Percentiles rank a stretch among this genome's conserved stretches.
phyloP scores from a whole-genome alignment of 1,140 invertebrate genomes.

The Batillaria attramentaria region DNA sequence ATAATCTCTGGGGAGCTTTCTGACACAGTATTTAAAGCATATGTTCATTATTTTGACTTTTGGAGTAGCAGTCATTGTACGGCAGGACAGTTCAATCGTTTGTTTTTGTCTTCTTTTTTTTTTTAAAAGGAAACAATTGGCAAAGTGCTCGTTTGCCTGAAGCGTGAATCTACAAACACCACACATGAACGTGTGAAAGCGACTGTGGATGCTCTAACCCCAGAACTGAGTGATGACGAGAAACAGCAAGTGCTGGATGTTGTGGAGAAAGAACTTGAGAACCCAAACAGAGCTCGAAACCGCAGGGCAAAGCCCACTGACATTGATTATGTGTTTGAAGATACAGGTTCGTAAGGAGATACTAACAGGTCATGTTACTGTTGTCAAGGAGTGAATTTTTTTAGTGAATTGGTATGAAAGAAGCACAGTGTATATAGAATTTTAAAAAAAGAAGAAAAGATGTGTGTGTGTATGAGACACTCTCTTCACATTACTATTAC shows the following conservation, averaged over 20 bases:
- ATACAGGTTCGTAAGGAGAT: constrained; percentile 3
- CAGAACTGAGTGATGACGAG: not conserved
- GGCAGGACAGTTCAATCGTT: no score
- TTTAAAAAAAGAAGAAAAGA: not conserved
- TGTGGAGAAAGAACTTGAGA: constrained; percentile 4
- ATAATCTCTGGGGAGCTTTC: no score
- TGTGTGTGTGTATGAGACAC: not conserved
- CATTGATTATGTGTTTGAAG: constrained; percentile 20
- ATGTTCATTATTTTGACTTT: no score
- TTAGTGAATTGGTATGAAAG: not conserved
- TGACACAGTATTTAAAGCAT: no score
- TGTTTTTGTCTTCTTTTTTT: no score
- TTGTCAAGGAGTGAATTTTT: not conserved
- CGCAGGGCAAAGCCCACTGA: not conserved
- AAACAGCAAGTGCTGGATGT: constrained; percentile 2
- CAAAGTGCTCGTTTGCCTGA: constrained; percentile 28
- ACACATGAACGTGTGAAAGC: not conserved
- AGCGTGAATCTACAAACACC: not conserved
- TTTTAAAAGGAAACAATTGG: constrained; percentile 31
- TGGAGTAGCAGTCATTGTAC: no score
- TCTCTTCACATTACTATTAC: no score
- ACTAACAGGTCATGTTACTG: not conserved
- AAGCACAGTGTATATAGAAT: no score
- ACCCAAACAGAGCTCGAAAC: not conserved
- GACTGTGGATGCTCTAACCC: not conserved